A percentile compares a stretch with the other conserved stretches of the same genome.
phyloP scores from a whole-genome alignment of 2,797 vertebrate genomes.

The Brotula barbata region DNA sequence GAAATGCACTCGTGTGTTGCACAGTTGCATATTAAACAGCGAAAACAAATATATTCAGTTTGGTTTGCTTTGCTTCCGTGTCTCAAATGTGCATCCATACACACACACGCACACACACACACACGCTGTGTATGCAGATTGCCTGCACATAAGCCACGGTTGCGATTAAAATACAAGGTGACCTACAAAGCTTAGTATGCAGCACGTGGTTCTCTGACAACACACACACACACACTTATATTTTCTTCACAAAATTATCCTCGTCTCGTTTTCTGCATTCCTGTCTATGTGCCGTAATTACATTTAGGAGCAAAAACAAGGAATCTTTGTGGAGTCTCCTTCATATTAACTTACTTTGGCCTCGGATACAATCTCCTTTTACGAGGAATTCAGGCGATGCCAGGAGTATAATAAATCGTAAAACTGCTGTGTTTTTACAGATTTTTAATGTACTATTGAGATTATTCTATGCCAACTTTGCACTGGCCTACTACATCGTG shows the following conservation, averaged over 20 bases:
- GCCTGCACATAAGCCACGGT: conserved; percentile 25
- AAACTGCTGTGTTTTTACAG: no score
- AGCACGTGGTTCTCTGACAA: neutral
- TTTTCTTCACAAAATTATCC: conserved; percentile 11
- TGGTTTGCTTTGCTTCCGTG: no score
- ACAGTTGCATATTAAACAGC: conserved; percentile 1
- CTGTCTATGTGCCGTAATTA: conserved; percentile 8
- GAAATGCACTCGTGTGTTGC: conserved; percentile 6
- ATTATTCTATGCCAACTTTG: no score
- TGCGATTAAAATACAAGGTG: conserved; percentile 49
- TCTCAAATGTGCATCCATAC: no score
- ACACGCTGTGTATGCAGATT: no score
- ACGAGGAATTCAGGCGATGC: no score
- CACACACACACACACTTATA: neutral
- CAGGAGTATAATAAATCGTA: no score
- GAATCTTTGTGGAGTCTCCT: conserved; percentile 2
- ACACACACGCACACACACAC: no score
- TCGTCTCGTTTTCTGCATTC: neutral
- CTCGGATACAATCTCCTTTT: neutral
- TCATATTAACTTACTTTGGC: neutral
- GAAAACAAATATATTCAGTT: conserved; percentile 15
- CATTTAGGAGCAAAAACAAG: neutral
- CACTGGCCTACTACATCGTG: no score
- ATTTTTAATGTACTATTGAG: no score
- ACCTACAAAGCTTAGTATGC: conserved; percentile 8